Percentiles rank a stretch among this genome's conserved stretches.
Conservation (phyloP, 2,888 invertebrate genomes). For the Plagodis pulveraria region DNA sequence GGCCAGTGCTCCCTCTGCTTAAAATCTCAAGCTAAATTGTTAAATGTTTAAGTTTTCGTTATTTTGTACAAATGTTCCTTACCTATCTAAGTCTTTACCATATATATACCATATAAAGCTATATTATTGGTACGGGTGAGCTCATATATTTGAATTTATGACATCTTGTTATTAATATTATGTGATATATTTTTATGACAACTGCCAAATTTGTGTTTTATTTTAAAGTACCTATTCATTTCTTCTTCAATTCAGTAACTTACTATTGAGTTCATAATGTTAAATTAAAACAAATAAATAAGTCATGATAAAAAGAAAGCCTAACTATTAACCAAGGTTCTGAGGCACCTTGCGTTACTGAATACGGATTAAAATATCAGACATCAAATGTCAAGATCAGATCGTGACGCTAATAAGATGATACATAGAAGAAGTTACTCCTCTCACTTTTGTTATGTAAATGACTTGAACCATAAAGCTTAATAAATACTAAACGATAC, state of each 20-base stretch:
- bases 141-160: conserved; percentile 13
- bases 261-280: too few relatives aligned
- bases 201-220: conserved; percentile 4
- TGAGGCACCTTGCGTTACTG: conserved; percentile 26
- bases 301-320: conserved; percentile 23
- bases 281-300: too few relatives aligned
- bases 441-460: conserved; percentile 67
- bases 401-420: conserved; percentile 45
- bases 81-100: not conserved
- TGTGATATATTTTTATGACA: conserved; percentile 24
- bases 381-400: conserved; percentile 72
- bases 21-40: not conserved
- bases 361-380: conserved; percentile 55
- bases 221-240: not conserved
- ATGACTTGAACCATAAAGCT: conserved; percentile 7
- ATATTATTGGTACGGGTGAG: conserved; percentile 25
- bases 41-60: conserved; percentile 10
- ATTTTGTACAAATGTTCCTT: conserved; percentile 21
- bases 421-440: conserved; percentile 53
- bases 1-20: not conserved
- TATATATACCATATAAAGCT: conserved; percentile 4
- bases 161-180: conserved; percentile 21
- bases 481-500: too few relatives aligned
- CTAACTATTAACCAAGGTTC: too few relatives aligned
- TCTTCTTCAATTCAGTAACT: too few relatives aligned